Evolutionary conservation across 2,797 vertebrate species (phyloP), one percentile per base, ranked within the genome.

Genomic region (Peromyscus aztecus): DNA sequence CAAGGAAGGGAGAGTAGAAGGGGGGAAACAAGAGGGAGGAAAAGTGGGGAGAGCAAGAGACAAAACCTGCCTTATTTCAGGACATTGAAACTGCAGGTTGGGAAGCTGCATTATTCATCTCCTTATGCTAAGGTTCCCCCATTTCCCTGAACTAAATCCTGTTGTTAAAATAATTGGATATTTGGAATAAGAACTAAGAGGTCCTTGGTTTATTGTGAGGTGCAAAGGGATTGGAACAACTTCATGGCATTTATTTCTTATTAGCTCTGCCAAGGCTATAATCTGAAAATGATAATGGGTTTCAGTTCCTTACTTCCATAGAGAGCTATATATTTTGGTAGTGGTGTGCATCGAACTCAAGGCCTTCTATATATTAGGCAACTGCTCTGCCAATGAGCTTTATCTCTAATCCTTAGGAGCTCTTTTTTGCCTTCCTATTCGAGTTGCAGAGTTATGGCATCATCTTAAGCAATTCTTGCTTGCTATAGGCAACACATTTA

Each of bases 181-280:
- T 92, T 92, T 59, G 16, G 43, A 91, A 67, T 86, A 83, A 89
- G 83, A 93, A 83, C 34, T 85, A 69, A 89, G 65, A 73, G 55
- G 37, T n/a, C n/a, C 61, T 94, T 67, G 80, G 81, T 91, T 94
- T 61, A n/a, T 29, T 52, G 69, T 80, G 77, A 85, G 69, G n/a
- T 93, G 9, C 31, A 76, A 93, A 84, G 37, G n/a, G 63, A 86
- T 84, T 37, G 83, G 83, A 67, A 27, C 31, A 21, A 59, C 31
- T 78, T 92, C 77, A 80, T n/a, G 86, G 71, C 88, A 88, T 55
- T 96, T 95, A 19, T 71, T 67, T 93, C 40, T 92, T 90, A 69
- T 29, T 67, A 92, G 31, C n/a, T 24, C 40, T 77, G 63, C 69
- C 69, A 82, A 96, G 71, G 91, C 43, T 87, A 11, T 95, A 43